These are phyloP conservation scores for Hypotaenidia okinawae DNA, from an alignment of 2,797 vertebrate genomes.

Conservation along the genomic window DNA sequence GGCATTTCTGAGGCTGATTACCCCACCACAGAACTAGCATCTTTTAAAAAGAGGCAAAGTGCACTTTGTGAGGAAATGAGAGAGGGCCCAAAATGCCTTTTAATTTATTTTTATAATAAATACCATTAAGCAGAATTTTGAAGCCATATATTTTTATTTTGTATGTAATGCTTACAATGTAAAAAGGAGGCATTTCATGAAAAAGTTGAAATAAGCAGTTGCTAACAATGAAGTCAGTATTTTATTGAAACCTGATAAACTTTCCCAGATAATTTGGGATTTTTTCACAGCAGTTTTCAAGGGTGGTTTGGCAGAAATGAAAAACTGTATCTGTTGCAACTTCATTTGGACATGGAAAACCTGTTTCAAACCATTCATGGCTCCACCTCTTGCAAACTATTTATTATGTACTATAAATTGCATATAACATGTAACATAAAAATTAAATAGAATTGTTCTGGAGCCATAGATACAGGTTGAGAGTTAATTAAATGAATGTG, in stretches of 20 bases:
- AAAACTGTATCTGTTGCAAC: conserved; percentile 72
- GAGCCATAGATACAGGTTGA: conserved; percentile 44
- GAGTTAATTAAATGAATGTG: conserved; percentile 68
- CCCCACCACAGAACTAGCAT: background rate
- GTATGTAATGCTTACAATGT: conserved; percentile 54
- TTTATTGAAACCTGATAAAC: conserved; percentile 79
- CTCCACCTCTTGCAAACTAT: conserved; percentile 70
- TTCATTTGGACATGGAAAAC: conserved; percentile 74
- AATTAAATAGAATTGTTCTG: conserved; percentile 73
- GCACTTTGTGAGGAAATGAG: conserved; percentile 49
- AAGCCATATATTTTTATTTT: conserved; percentile 72
- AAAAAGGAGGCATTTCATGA: conserved; percentile 68
- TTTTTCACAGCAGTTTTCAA: conserved; percentile 75
- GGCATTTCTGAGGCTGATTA: conserved; percentile 11
- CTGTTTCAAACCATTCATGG: conserved; percentile 72
- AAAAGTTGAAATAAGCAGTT: conserved; percentile 67
- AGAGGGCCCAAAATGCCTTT: conserved; percentile 66
- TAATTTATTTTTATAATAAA: conserved; percentile 78
- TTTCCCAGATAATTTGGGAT: conserved; percentile 72
- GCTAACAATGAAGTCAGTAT: conserved; percentile 79
- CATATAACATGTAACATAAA: conserved; percentile 71
- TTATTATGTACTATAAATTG: conserved; percentile 75
- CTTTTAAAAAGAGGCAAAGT: conserved; percentile 55
- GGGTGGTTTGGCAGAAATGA: conserved; percentile 74
- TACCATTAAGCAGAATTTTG: conserved; percentile 68